Evolutionary conservation across 1,140 invertebrate species (phyloP).

Genomic region (Bradysia coprophila): DNA sequence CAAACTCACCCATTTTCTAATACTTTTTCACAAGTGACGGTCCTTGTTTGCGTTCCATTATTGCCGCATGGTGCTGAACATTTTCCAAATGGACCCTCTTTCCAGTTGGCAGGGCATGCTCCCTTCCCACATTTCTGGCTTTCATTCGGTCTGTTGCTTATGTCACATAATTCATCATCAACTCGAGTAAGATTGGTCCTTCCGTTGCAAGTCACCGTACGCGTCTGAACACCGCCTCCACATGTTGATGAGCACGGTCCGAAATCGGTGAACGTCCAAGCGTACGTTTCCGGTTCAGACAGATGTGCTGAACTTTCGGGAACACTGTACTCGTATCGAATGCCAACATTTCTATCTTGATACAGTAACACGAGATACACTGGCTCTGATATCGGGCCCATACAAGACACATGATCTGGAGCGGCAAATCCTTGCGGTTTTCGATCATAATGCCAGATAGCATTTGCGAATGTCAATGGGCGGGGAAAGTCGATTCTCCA

Average conservation of each 20-base stretch:
- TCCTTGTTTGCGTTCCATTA: constrained; percentile 44
- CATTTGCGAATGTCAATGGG: constrained; percentile 57
- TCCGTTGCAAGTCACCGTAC: constrained; percentile 52
- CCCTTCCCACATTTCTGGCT: constrained; percentile 53
- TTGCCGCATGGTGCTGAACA: constrained; percentile 67
- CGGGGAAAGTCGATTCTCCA: constrained; percentile 81
- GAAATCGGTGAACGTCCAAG: constrained; percentile 64
- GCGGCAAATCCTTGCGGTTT: constrained; percentile 59
- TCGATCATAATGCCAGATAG: constrained; percentile 72
- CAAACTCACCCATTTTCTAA: constrained; percentile 36
- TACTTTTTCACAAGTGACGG: constrained; percentile 62
- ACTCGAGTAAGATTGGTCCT: constrained; percentile 45
- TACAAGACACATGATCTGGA: constrained; percentile 60
- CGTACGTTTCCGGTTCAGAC: constrained; percentile 48
- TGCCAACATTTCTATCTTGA: constrained; percentile 69
- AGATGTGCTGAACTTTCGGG: constrained; percentile 47
- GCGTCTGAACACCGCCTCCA: constrained; percentile 67
- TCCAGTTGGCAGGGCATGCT: constrained; percentile 71
- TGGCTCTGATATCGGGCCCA: constrained; percentile 74
- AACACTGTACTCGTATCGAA: constrained; percentile 83
- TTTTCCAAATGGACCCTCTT: constrained; percentile 57
- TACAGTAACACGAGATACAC: constrained; percentile 71
- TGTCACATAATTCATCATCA: constrained; percentile 60
- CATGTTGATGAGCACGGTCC: constrained; percentile 63
- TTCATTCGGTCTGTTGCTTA: constrained; percentile 38